These are phyloP conservation scores for Pionites leucogaster DNA, from an alignment of 2,113 vertebrate genomes.

Conservation along the genomic window DNA sequence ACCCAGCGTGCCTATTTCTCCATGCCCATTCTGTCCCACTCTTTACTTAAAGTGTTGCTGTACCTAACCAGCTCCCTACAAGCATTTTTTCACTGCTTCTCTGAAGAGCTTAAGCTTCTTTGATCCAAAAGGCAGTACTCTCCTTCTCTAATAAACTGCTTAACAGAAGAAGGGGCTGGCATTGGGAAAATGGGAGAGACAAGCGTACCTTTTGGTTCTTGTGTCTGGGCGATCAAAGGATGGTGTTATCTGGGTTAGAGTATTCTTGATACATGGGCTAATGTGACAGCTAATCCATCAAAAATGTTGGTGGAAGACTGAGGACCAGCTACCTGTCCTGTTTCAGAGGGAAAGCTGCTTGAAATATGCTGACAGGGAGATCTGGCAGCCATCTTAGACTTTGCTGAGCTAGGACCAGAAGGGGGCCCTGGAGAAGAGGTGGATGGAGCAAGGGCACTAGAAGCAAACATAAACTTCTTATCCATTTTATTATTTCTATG, in stretches of 20 bases:
- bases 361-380: not conserved
- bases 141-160: not conserved
- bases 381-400: not conserved
- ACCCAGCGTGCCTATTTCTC: not conserved
- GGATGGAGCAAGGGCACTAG: not conserved
- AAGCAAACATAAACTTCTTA: not conserved
- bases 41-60: not conserved
- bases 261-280: not conserved
- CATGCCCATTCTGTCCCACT: rapidly evolving
- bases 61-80: not conserved
- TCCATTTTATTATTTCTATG: rapidly evolving
- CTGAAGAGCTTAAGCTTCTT: not conserved
- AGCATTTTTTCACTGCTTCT: not conserved
- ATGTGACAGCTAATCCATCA: not conserved
- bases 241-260: not conserved
- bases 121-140: not conserved
- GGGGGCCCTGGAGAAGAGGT: not conserved
- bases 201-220: not conserved
- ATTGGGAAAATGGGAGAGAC: not conserved
- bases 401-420: not conserved
- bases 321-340: not conserved
- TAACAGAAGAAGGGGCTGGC: not conserved
- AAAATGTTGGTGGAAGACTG: not conserved
- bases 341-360: not conserved
- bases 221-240: not conserved